Conservation (phyloP, 2,888 invertebrate genomes). For the Amphipyra berbera region DNA sequence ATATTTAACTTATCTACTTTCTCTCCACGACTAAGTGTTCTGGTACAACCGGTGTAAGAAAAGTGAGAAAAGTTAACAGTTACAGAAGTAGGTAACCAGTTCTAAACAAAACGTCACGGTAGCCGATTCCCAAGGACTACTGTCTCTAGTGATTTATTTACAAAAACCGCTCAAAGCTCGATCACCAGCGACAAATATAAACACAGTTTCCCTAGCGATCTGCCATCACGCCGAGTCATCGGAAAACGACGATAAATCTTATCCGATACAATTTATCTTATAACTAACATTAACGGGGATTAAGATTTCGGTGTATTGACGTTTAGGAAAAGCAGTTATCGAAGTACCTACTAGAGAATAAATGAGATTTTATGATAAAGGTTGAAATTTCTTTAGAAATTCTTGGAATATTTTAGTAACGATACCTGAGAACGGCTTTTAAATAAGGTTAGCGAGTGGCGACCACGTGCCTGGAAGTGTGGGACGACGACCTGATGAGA, state of each 20-base stretch:
- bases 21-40: no score
- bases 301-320: constrained; percentile 31
- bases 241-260: constrained; percentile 77
- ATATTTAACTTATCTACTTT: no score
- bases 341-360: constrained; percentile 1
- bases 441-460: constrained; percentile 9
- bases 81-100: background rate
- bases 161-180: constrained; percentile 19
- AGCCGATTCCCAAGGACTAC: constrained; percentile 5
- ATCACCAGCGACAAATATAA: constrained; percentile 30
- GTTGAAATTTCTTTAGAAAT: background rate
- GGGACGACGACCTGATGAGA: constrained; percentile 11
- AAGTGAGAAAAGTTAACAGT: background rate
- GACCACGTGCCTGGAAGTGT: constrained; percentile 15
- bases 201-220: constrained; percentile 26
- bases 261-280: constrained; percentile 55
- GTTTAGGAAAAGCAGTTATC: constrained; percentile 19
- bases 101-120: constrained; percentile 15
- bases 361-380: background rate
- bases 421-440: constrained; percentile 1
- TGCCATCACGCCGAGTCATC: constrained; percentile 73
- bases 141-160: constrained; percentile 34
- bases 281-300: constrained; percentile 47
- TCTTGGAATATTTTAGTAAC: background rate
- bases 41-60: no score